Conservation (phyloP, 2,888 invertebrate species). For the Didymodactylos carnosus region DNA sequence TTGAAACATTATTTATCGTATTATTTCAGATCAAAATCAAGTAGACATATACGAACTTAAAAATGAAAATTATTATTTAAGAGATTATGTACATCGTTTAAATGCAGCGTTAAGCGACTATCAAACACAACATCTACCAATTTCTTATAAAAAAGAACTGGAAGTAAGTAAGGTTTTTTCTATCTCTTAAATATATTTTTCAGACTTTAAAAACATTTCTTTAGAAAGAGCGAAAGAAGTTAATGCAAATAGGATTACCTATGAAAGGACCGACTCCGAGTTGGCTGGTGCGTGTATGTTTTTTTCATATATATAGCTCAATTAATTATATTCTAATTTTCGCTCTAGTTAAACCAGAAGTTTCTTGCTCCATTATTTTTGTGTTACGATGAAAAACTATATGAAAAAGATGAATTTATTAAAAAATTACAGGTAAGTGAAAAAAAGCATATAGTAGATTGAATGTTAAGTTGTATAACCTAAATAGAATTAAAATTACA, state of each 20-base stretch:
- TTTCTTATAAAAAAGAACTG: slow-evolving; percentile 17
- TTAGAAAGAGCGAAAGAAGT: slow-evolving; percentile 21
- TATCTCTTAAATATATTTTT: too few species aligned
- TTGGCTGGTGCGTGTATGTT: slow-evolving; percentile 26
- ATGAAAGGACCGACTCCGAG: slow-evolving; percentile 29
- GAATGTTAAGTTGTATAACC: too few species aligned
- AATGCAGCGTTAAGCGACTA: slow-evolving; percentile 27
- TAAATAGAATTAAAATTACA: background rate
- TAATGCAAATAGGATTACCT: slow-evolving; percentile 26
- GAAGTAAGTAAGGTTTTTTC: background rate
- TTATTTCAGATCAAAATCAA: background rate
- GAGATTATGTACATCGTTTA: slow-evolving; percentile 23
- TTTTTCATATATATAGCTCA: background rate
- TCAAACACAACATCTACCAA: slow-evolving; percentile 25
- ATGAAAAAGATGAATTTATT: slow-evolving; percentile 24
- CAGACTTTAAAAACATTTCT: too few species aligned
- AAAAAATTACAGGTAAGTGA: slow-evolving; percentile 22
- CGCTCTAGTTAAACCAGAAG: slow-evolving; percentile 14
- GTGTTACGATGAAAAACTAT: slow-evolving; percentile 30
- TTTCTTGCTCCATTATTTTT: slow-evolving; percentile 29
- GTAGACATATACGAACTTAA: slow-evolving; percentile 20
- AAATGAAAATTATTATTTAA: slow-evolving; percentile 25
- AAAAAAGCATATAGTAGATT: background rate
- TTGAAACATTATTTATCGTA: background rate
- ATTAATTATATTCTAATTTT: background rate